Evolutionary conservation across 1,140 invertebrate genomes (phyloP), one percentile per base, ranked within the genome.

Genomic region (Heliconius eleuchia): DNA sequence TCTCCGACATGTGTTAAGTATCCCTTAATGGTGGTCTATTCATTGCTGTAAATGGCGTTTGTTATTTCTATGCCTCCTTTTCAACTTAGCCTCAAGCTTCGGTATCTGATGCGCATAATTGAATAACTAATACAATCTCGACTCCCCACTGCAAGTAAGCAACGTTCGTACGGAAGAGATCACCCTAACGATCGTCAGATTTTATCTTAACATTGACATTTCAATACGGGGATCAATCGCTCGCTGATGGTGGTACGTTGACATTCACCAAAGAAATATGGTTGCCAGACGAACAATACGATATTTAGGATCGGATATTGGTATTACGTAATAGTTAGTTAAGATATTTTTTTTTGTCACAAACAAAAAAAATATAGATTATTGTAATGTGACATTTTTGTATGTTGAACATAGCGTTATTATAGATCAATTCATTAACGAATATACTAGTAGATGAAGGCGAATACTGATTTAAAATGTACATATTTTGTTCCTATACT

Each of bases 71-170:
- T 84, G 83, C 78, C 50, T 81, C 74, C 84, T 85, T 86, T 88
- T 86, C 83, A 86, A 88, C 85, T 86, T 81, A 82, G 83, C 77
- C 84, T 85, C 78, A 76, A 83, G 75, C 83, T 73, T 75, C 84
- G 34, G 71, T 87, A 92, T 92, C 92, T 84, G 91, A 92, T 94
- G 85, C 80, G 89, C 87, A 92, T 94, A 92, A 89, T 89, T 92
- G 90, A 91, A 92, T 93, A 92, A 86, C 84, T 89, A 90, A 91
- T 93, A 86, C 84, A 78, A 78, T 73, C 82, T 74, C 80, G 81
- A 81, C 83, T 88, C 84, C 83, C 85, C 82, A 86, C 85, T 0
- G 83, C 85, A 83, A 81, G 83, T 85, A 85, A 84, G 79, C 86
- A 82, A 87, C 82, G 83, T 82, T 78, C 80, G 80, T 76, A 76